Evolutionary conservation across 2,888 invertebrate species (phyloP), one percentile per base, ranked within the genome.

Genomic region (Pseudolycoriella hygida): DNA sequence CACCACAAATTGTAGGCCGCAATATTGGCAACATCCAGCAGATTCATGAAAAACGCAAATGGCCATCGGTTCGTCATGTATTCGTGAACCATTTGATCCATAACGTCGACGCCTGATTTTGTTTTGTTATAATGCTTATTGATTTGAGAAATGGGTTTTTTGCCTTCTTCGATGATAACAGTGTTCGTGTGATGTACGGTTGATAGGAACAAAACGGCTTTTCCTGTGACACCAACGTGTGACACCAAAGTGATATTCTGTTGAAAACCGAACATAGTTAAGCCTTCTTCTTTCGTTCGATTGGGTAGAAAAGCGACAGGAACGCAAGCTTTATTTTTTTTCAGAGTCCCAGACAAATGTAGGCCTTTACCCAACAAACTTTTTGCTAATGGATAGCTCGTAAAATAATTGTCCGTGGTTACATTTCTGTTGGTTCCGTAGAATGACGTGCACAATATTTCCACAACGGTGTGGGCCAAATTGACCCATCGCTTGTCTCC

Each of bases 381-480:
- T 15, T 38, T n/a, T 8, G 38, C 38, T 14, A 38, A 38, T n/a
- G n/a, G 8, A 8, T 12, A n/a, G 6, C 11, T 14, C 14, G 38
- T 38, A 38, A 38, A 38, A n/a, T 12, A 38, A n/a, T 38, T 38
- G 38, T 38, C 38, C 38, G n/a, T 38, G n/a, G 38, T 38, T 6
- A 38, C 38, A 38, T 38, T 38, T 38, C 38, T 38, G 8, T 14
- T 14, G 8, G 17, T 12, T 6, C 38, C 17, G 8, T 38, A 12
- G 17, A 12, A 38, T 38, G n/a, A 14, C 6, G 38, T 8, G n/a
- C 8, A 8, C 6, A 38, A n/a, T 6, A 8, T n/a, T 14, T 30
- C 11, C 41, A 52, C 15, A 38, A 50, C 47, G 31, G 46, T 45
- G 42, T 51, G 47, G 18, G 50, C 50, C 47, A 50, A 50, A 40